These are phyloP conservation scores for Epicampocera succincta DNA, from an alignment of 2,888 invertebrate species.

Conservation along the genomic window DNA sequence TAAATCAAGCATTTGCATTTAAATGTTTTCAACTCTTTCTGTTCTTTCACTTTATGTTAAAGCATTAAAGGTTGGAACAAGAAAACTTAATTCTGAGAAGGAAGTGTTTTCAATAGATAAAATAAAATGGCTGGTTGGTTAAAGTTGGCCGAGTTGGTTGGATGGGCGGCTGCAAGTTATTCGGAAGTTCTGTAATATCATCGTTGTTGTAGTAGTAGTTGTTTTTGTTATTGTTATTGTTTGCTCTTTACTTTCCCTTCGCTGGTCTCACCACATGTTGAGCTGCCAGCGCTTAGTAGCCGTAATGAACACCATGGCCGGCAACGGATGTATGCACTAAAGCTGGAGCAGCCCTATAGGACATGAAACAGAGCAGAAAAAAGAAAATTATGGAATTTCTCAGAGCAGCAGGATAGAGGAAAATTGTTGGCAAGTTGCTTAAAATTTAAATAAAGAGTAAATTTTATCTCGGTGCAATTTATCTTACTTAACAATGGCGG, in stretches of 20 bases:
- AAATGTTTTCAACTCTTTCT: slow-evolving; percentile 38
- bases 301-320: slow-evolving; percentile 81
- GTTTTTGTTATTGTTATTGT: slow-evolving; percentile 36
- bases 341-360: slow-evolving; percentile 78
- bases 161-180: slow-evolving; percentile 6
- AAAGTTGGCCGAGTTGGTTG: slow-evolving; percentile 11
- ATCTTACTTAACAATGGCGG: slow-evolving; percentile 78
- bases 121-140: slow-evolving; percentile 37
- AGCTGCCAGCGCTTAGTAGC: slow-evolving; percentile 75
- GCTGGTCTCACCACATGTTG: not conserved
- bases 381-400: slow-evolving; percentile 14
- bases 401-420: not conserved
- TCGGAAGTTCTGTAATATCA: slow-evolving; percentile 5
- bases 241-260: slow-evolving; percentile 18
- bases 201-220: not conserved
- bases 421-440: slow-evolving; percentile 19
- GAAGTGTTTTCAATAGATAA: slow-evolving; percentile 37
- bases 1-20: slow-evolving; percentile 57
- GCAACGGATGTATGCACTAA: slow-evolving; percentile 81
- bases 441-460: not conserved
- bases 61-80: slow-evolving; percentile 8
- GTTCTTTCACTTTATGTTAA: slow-evolving; percentile 40
- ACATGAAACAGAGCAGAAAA: slow-evolving; percentile 12
- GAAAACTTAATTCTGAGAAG: slow-evolving; percentile 12
- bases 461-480: not conserved